Evolutionary conservation across 2,888 invertebrate species (phyloP).

Genomic region (Oscheius sp.): DNA sequence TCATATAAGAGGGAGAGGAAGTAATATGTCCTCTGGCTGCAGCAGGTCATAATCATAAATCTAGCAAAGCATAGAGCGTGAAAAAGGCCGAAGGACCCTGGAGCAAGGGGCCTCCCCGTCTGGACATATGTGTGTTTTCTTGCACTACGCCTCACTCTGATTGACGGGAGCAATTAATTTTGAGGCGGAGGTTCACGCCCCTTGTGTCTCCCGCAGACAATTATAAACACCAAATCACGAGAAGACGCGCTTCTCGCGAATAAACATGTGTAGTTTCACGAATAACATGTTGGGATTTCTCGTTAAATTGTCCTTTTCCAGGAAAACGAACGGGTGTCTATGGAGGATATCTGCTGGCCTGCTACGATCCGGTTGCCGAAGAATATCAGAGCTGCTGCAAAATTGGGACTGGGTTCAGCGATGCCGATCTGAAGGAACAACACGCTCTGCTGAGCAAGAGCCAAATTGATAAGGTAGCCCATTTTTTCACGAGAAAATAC

Average conservation of each 20-base stretch:
- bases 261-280: background rate
- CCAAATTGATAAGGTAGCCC: slow-evolving; percentile 78
- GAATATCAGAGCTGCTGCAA: slow-evolving; percentile 93
- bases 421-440: slow-evolving; percentile 86
- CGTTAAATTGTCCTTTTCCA: background rate
- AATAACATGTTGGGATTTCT: slow-evolving; percentile 1
- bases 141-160: too few relatives aligned
- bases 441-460: slow-evolving; percentile 83
- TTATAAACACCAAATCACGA: too few relatives aligned
- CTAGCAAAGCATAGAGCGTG: too few relatives aligned
- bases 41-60: too few relatives aligned
- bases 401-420: slow-evolving; percentile 94
- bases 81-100: too few relatives aligned
- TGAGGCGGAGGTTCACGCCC: too few relatives aligned
- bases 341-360: slow-evolving; percentile 94
- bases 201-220: too few relatives aligned
- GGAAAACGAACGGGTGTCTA: slow-evolving; percentile 92
- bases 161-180: too few relatives aligned
- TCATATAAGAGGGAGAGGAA: too few relatives aligned
- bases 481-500: background rate
- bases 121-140: too few relatives aligned
- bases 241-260: background rate
- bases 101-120: too few relatives aligned
- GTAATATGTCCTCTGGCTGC: too few relatives aligned
- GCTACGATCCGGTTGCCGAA: slow-evolving; percentile 89